Evolutionary conservation across 2,113 vertebrate species (phyloP), one percentile per base, ranked within the genome.

Genomic region (Stictonetta naevosa): DNA sequence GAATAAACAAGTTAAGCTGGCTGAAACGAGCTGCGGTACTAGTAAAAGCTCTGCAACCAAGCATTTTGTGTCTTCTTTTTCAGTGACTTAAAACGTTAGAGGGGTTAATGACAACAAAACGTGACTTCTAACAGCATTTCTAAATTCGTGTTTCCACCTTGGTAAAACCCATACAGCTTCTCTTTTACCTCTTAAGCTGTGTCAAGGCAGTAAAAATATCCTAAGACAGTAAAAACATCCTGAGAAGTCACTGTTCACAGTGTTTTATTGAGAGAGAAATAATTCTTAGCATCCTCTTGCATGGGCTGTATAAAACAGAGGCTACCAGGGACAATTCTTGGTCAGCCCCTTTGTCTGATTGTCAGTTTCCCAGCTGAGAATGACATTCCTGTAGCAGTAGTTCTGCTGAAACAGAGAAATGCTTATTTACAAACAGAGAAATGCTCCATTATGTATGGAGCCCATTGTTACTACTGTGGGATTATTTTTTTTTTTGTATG

Each of bases 161-260:
- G 84, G 29, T 90, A 74, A 91, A 78, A 86, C 76, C 90, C 1
- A 0, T 53, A 53, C 34, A 15, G 63, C 73, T 82, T 94, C 91
- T 73, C 75, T 95, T 85, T 60, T 89, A 94, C 42, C 33, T 29
- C 67, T 87, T 81, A n/a, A 76, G 42, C 59, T 92, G 46, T 86
- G 71, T 76, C 77, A 79, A 71, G 53, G 3, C 71, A 46, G 66
- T 76, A 73, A 86, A 94, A 94, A 92, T 67, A 58, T 1, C 66
- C 36, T 5, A 26, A 91, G 69, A n/a, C 7, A 38, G 36, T 38
- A 38, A 38, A 38, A 38, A 38, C 9, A 38, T n/a, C n/a, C n/a
- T n/a, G n/a, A n/a, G n/a, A n/a, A n/a, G 69, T 56, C 72, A 62
- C 62, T 2, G 34, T 62, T 86, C 69, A 81, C 44, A 55, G 64